Evolutionary conservation across 2,888 invertebrate species (phyloP), one percentile per base, ranked within the genome.

Genomic region (Gonocerus acuteangulatus): DNA sequence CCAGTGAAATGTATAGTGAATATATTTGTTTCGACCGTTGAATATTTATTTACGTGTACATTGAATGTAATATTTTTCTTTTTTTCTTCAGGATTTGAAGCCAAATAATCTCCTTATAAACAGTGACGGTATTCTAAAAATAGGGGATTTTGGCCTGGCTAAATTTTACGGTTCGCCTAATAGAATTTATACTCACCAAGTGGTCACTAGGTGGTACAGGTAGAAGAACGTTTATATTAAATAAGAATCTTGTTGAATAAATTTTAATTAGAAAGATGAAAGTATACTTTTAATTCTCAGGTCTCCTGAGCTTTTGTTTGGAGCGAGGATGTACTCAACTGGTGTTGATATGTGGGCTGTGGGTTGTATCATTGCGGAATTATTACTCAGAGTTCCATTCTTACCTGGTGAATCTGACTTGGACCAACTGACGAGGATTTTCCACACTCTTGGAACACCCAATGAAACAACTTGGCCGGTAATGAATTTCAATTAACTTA

Each of bases 311-410:
- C 76, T 99, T 27, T 76, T 99, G 36, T 96, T 90, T 77, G 99
- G 99, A 18, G 94, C 97, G 0, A 81, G 91, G 48, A 89, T 91
- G 71, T 99, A 99, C 75, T 90, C 94, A 13, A 89, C 89, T 11
- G 94, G 94, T 1, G 89, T 99, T 15, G 99, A 99, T 72, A 95
- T 97, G 80, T 99, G 99, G 99, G 96, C 99, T 2, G 84, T 95
- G 11, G 99, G 99, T 2, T 99, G 99, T 73, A 97, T 99, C 71
- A 75, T 99, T 65, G 99, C 95, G 0, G 99, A 99, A 75, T 78
- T 99, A 18, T 75, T 94, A 51, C 77, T 94, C n/a, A 78, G 94
- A 66, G 85, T 88, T 2, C 97, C 99, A 1, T 89, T 99, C 71
- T 80, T 99, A 64, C 94, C 96, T 0, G 97, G 97, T 4, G 97